A percentile compares a stretch with the other conserved stretches of the same genome.
Evolutionary conservation across 2,113 vertebrate genomes (phyloP).

Genomic region (Sorex fumeus): DNA sequence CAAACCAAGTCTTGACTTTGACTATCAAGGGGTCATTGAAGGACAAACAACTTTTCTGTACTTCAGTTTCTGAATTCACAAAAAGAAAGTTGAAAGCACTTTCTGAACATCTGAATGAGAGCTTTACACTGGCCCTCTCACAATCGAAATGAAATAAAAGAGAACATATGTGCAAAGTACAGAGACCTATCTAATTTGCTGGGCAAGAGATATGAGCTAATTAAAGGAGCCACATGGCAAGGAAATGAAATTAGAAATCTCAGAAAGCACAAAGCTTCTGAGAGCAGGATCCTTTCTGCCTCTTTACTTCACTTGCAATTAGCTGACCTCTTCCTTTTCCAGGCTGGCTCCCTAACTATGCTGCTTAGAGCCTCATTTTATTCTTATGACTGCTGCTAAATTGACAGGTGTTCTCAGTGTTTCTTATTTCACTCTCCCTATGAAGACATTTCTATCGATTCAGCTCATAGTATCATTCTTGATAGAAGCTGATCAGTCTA

Average conservation of each 20-base stretch:
- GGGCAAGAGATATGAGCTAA: neutral
- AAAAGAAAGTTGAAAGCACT: neutral
- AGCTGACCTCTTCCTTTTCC: neutral
- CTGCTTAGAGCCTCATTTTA: neutral
- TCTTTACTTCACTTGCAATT: neutral
- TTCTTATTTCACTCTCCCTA: neutral
- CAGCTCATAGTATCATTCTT: neutral
- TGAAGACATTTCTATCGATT: neutral
- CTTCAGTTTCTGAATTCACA: constrained; percentile 41
- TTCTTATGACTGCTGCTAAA: neutral
- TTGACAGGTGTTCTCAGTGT: neutral
- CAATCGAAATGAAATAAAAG: neutral
- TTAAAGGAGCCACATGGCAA: neutral
- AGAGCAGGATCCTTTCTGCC: neutral
- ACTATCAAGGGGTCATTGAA: neutral
- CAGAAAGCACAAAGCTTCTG: neutral
- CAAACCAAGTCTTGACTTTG: neutral
- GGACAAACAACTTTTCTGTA: constrained; percentile 1
- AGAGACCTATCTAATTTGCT: neutral
- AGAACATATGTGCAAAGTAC: neutral
- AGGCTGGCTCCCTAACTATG: neutral
- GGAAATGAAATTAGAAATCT: neutral
- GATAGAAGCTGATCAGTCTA: neutral
- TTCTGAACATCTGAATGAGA: neutral
- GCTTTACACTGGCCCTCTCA: neutral